Evolutionary conservation across 2,113 vertebrate genomes (phyloP).

Genomic region (Cephalopterus ornatus): DNA sequence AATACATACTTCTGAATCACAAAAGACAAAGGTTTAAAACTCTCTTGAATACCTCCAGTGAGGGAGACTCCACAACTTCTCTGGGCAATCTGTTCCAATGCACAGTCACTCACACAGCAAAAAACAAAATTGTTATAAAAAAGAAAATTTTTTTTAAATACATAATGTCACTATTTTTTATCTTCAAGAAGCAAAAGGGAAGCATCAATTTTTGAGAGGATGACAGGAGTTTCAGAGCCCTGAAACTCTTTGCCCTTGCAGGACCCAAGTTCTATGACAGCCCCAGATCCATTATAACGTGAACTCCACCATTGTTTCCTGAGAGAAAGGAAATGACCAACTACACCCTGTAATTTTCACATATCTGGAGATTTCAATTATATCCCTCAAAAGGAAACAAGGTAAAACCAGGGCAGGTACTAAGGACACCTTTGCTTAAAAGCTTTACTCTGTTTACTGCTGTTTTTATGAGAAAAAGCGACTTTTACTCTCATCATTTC

Average conservation of each 20-base stretch:
- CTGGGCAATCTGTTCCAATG: background rate
- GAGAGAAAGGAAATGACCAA: background rate
- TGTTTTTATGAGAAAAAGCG: background rate
- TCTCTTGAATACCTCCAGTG: background rate
- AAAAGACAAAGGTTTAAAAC: background rate
- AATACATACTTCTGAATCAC: background rate
- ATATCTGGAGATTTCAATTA: background rate
- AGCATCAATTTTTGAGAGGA: background rate
- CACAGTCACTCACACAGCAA: background rate
- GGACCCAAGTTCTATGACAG: background rate
- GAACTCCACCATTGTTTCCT: background rate
- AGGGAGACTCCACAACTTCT: background rate
- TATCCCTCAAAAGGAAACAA: background rate
- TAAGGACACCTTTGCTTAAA: background rate
- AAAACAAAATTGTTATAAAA: accelerated
- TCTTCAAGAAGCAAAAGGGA: background rate
- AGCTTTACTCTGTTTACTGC: background rate
- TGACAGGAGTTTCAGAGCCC: background rate
- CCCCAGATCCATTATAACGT: background rate
- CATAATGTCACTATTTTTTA: background rate
- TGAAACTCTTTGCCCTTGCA: background rate
- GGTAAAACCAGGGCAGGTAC: background rate
- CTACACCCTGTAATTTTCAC: background rate
- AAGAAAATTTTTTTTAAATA: background rate
- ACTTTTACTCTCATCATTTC: background rate